phyloP scores from a whole-genome alignment of 2,888 invertebrate species.

The Drosophila mettleri region DNA sequence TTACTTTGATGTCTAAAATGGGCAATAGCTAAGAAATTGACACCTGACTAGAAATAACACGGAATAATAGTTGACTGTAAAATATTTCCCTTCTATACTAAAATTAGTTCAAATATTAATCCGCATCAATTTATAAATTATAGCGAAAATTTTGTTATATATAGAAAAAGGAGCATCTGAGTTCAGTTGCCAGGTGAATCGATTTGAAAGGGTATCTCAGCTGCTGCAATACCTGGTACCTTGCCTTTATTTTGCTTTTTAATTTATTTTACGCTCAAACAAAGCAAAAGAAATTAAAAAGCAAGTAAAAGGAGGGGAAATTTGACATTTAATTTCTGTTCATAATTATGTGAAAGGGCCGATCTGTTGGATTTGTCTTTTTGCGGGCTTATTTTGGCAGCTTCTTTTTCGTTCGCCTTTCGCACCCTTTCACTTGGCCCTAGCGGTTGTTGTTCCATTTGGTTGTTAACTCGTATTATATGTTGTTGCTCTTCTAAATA shows the following conservation, averaged over 20 bases:
- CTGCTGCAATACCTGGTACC: neutral
- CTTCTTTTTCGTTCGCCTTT: neutral
- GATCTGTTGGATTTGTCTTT: constrained; percentile 50
- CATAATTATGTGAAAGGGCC: constrained; percentile 63
- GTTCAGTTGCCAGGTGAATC: neutral
- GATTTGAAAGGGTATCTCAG: neutral
- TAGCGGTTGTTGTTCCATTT: constrained; percentile 1
- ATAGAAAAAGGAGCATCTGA: neutral
- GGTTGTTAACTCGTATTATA: constrained; percentile 37
- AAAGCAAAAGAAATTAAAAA: too few species aligned
- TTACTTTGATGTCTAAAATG: too few species aligned
- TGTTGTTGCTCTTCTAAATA: constrained; percentile 40
- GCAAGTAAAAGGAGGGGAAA: too few species aligned
- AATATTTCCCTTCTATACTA: too few species aligned
- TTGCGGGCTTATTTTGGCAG: constrained; percentile 11
- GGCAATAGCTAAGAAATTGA: neutral
- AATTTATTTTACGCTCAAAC: constrained; percentile 1
- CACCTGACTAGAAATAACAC: neutral
- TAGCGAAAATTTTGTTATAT: neutral
- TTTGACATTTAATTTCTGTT: constrained; percentile 65
- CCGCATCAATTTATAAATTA: neutral
- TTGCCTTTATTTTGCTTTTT: neutral
- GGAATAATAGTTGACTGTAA: too few species aligned
- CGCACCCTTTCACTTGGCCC: neutral
- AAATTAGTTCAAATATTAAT: neutral